Conservation (phyloP, 2,888 invertebrate genomes). For the Cyaniris semiargus region DNA sequence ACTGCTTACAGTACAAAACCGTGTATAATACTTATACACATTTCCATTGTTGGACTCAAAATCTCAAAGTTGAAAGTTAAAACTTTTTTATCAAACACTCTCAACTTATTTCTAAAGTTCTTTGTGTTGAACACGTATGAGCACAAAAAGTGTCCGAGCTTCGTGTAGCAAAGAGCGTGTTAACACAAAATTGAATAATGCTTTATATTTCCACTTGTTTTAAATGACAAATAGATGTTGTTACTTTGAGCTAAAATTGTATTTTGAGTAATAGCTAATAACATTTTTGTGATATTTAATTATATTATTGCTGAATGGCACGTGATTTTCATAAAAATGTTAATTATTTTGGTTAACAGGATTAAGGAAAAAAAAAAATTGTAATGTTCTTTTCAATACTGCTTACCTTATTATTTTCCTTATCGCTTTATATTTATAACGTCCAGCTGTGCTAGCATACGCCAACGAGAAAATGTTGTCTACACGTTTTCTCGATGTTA, state of each 20-base stretch:
- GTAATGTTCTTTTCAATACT: too few relatives aligned
- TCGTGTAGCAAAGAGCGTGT: conserved; percentile 6
- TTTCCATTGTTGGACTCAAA: background rate
- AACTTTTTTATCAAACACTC: conserved; percentile 15
- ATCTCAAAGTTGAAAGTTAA: conserved; percentile 7
- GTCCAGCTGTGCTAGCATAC: too few relatives aligned
- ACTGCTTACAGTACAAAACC: background rate
- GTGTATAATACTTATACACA: background rate
- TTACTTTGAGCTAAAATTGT: background rate
- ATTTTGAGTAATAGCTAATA: too few relatives aligned
- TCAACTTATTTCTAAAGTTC: conserved; percentile 8
- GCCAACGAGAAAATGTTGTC: too few relatives aligned
- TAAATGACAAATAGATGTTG: background rate
- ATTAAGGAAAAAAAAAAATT: too few relatives aligned
- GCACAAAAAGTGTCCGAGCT: conserved; percentile 3
- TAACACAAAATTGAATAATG: conserved; percentile 1
- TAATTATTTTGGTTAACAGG: too few relatives aligned
- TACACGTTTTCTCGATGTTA: too few relatives aligned
- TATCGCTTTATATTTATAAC: too few relatives aligned
- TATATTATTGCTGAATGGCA: too few relatives aligned
- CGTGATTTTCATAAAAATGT: too few relatives aligned
- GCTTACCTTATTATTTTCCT: too few relatives aligned
- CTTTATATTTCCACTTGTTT: background rate
- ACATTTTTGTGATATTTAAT: too few relatives aligned
- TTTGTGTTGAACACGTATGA: background rate